Evolutionary conservation across 2,113 vertebrate species (phyloP).

Genomic region (Sinocyclocheilus rhinocerous): DNA sequence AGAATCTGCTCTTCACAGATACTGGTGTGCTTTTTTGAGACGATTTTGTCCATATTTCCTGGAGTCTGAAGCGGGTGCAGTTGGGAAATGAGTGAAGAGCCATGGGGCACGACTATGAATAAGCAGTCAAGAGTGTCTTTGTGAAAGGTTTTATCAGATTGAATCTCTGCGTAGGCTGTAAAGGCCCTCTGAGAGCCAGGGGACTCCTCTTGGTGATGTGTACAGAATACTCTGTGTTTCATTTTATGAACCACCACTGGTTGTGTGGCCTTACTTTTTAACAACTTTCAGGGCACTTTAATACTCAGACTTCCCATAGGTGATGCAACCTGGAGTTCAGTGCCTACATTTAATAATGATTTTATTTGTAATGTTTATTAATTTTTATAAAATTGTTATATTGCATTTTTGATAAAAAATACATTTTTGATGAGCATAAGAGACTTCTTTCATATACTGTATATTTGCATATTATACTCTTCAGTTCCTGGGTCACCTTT

Average conservation of each 20-base stretch:
- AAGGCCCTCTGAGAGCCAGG: neutral
- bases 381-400: too few species aligned
- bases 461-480: neutral
- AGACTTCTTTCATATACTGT: too few species aligned
- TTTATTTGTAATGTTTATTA: too few species aligned
- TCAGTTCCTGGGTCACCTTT: neutral
- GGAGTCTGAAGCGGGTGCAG: neutral
- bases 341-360: neutral
- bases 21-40: neutral
- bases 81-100: neutral
- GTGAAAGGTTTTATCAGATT: neutral
- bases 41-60: constrained; percentile 25
- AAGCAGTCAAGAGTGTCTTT: neutral
- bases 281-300: too few species aligned
- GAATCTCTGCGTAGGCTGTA: neutral
- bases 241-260: neutral
- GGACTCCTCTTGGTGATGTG: neutral
- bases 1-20: constrained; percentile 19
- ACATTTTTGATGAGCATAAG: too few species aligned
- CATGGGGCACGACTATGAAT: neutral
- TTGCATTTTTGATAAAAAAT: too few species aligned
- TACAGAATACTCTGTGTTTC: neutral
- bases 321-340: too few species aligned
- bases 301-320: too few species aligned
- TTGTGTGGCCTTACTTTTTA: neutral